A percentile compares a stretch with the other conserved stretches of the same genome.
These are phyloP conservation scores for Oscheius sp. DNA, from an alignment of 2,888 invertebrate genomes.

Conservation along the genomic window DNA sequence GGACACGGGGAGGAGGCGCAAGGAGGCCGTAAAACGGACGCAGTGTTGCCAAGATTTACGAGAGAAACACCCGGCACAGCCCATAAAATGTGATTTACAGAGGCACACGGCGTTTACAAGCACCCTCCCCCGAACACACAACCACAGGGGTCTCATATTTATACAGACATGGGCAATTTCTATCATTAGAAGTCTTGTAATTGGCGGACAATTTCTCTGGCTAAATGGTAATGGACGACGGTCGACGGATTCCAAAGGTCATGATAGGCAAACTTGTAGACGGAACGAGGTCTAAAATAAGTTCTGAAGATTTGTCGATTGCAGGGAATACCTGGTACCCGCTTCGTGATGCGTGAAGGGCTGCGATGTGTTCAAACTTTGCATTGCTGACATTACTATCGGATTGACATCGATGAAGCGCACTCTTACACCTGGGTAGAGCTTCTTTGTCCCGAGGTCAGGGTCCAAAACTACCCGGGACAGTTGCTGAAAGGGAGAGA, in stretches of 20 bases:
- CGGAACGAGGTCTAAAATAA: slow-evolving; percentile 53
- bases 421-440: slow-evolving; percentile 51
- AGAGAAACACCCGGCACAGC: slow-evolving; percentile 36
- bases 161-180: not conserved
- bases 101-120: slow-evolving; percentile 35
- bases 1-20: slow-evolving; percentile 3
- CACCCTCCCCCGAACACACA: slow-evolving; percentile 16
- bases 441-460: slow-evolving; percentile 51
- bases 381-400: slow-evolving; percentile 57
- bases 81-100: slow-evolving; percentile 36
- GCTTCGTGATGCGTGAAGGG: slow-evolving; percentile 64
- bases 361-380: slow-evolving; percentile 60
- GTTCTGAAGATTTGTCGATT: not conserved
- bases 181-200: slow-evolving; percentile 53
- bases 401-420: slow-evolving; percentile 62
- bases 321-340: slow-evolving; percentile 47
- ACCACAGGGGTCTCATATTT: slow-evolving; percentile 7
- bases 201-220: slow-evolving; percentile 57
- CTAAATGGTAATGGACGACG: slow-evolving; percentile 62
- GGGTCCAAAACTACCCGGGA: slow-evolving; percentile 56
- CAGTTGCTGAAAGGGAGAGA: slow-evolving; percentile 57
- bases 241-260: slow-evolving; percentile 68
- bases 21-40: slow-evolving; percentile 16
- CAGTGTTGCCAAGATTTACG: slow-evolving; percentile 36
- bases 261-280: slow-evolving; percentile 61